Base-by-base conservation (phyloP, 2,888 invertebrate genomes). In the Slavum lentiscoides region DNA sequence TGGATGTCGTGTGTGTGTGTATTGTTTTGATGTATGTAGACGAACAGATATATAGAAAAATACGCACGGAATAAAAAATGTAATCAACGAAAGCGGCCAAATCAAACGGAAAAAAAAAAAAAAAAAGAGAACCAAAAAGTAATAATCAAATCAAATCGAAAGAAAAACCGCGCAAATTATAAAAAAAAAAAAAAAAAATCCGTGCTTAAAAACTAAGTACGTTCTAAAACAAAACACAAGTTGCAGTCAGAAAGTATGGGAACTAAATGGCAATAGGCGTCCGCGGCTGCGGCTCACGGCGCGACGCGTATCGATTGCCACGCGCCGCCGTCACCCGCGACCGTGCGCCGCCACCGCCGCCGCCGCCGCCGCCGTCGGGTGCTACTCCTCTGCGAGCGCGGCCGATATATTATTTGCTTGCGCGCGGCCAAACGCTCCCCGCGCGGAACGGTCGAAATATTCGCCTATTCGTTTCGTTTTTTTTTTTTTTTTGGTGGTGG, bases 181-280 rank as follows among this genome's bases (percentile, higher is more conserved):
- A 70, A 70, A 62, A 70, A 70, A 77, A 55, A 70, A 69, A 23
- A 53, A 85, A 85, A 85, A 84, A 85, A 86, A 86, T 85, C 85
- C 85, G 85, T 85, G 85, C 85, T 85, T 80, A 80, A 80, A 49
- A 80, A 80, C 77, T 80, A 80, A 80, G 85, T 85, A 85, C 85
- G 85, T 84, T 88, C 89, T 89, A 88, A 88, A 89, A 89, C 88
- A 89, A 89, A 89, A 89, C 89, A 89, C 89, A 89, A 89, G 89
- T 89, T 88, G 89, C 88, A 88, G 88, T 88, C 88, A 88, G 88
- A 88, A 88, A 88, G 89, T 89, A 89, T 89, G 88, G 88, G 88
- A 89, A 89, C 89, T 89, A 89, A 89, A 89, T 89, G 89, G 88
- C 83, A 84, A 84, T 82, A 67, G 83, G 62, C 64, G 21, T 70